Base-by-base conservation (phyloP, 1,140 invertebrate genomes). In the Drosophila melanogaster region DNA sequence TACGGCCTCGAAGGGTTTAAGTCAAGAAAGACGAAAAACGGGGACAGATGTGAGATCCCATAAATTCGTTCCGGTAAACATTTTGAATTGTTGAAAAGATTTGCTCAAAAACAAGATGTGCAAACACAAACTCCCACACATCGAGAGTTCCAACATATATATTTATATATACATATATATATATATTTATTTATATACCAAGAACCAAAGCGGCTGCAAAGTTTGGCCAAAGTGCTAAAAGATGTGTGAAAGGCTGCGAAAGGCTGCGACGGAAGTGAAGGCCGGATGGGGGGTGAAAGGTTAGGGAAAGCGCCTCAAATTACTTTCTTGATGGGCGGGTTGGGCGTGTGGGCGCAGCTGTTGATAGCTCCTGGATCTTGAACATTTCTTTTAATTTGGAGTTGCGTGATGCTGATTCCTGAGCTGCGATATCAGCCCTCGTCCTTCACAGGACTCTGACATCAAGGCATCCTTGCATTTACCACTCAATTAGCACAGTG, bases 191-290 rank as follows among this genome's bases (percentile, higher is more conserved):
- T 47, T 44, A 43, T 43, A 60, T 38, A 22, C 15, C 35, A 30
- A 2, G 15, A 64, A 26, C 22, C 59, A 19, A 67, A 43, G 55
- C 41, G 47, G 47, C 53, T 77, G 47, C 44, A 51, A 70, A 77
- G 51, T 71, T 73, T 50, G 44, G 47, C 50, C 51, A 66, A 83
- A 61, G 77, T 78, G 85, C 77, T 70, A 80, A 90, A 89, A 77
- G 84, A 89, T 87, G 84, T 87, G 84, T 87, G 84, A 87, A 89
- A 79, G 79, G 79, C 83, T 69, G 69, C 51, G 71, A 79, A 89
- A 83, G 81, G 83, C 64, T 57, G 57, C 70, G 77, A 71, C 75
- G 76, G 67, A 70, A 62, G 78, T 76, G 22, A 54, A 50, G 41
- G 78, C 65, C 77, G 69, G 69, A 72, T 75, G 76, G 79, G 79